Base-by-base conservation (phyloP, 2,888 invertebrate genomes). In the Holacanthella duospinosa region DNA sequence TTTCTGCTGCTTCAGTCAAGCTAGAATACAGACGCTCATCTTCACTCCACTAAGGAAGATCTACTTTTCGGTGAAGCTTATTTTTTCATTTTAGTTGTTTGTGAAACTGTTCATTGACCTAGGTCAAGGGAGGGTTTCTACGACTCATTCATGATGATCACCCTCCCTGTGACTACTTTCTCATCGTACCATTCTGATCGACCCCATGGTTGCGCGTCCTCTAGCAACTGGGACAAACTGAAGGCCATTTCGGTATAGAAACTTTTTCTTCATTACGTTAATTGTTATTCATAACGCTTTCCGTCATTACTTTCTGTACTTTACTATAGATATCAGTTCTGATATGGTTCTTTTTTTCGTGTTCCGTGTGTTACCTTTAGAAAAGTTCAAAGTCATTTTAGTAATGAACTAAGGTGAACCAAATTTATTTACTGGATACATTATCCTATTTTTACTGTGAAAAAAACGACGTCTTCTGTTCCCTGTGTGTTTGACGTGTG, bases 111-210 rank as follows among this genome's bases (percentile, higher is more conserved):
- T 16, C 6, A n/a, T n/a, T n/a, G n/a, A n/a, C n/a, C n/a, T n/a
- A n/a, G n/a, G n/a, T n/a, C n/a, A n/a, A n/a, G n/a, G n/a, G n/a
- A n/a, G n/a, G 36, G 36, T 36, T 16, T 9, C 36, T 16, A 6
- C 6, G 36, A 9, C 16, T 16, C 36, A 61, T 43, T 29, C 12
- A n/a, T n/a, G n/a, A 72, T 72, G 72, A 71, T 72, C 48, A 72
- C 72, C 24, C 67, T 73, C 25, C 71, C 73, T 9, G 44, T 70
- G 54, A 66, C 63, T 27, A 65, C 66, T 28, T 66, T 66, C 59
- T 69, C 71, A 53, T 70, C 71, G 16, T 71, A 70, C 60, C 66
- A 71, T 60, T 53, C 60, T 12, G 63, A 66, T 36, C 59, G 60
- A 53, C 53, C 63, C 6, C 48, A 48, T 9, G 16, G 16, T 36